Evolutionary conservation across 2,888 invertebrate species (phyloP).

Genomic region (Terebella lapidaria): DNA sequence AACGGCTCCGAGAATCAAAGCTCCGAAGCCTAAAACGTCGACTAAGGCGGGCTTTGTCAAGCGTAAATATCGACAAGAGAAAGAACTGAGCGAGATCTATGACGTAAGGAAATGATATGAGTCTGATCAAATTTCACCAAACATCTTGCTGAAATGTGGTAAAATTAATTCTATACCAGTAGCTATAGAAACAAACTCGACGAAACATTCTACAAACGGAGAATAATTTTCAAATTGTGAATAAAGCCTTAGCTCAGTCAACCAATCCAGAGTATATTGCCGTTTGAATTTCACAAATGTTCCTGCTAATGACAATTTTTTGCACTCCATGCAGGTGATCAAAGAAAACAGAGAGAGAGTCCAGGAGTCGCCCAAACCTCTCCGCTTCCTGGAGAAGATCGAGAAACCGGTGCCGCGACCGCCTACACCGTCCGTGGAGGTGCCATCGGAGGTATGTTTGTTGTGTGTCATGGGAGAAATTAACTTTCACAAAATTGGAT

Average conservation of each 20-base stretch:
- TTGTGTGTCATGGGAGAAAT: too few species aligned
- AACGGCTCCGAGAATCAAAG: conserved; percentile 44
- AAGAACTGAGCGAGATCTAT: conserved; percentile 48
- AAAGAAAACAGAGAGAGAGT: conserved; percentile 35
- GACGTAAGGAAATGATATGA: conserved; percentile 36
- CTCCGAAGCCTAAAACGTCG: conserved; percentile 44
- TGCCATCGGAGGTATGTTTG: conserved; percentile 43
- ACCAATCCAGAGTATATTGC: too few species aligned
- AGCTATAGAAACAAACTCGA: too few species aligned
- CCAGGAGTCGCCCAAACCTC: conserved; percentile 40
- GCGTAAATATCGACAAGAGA: conserved; percentile 47
- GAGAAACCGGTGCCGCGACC: conserved; percentile 54
- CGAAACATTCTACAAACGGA: too few species aligned
- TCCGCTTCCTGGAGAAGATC: conserved; percentile 51
- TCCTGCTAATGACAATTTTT: too few species aligned
- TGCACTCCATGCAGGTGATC: conserved; percentile 44
- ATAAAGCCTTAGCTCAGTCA: too few species aligned
- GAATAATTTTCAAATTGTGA: too few species aligned
- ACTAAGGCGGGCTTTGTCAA: conserved; percentile 50
- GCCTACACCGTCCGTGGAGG: conserved; percentile 50
- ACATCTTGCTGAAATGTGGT: too few species aligned
- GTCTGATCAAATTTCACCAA: neutral
- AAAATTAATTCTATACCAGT: too few species aligned
- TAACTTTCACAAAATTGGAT: neutral
- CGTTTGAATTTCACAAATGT: too few species aligned